A percentile compares a stretch with the other conserved stretches of the same genome.
Conservation (phyloP, 2,888 invertebrate genomes). For the Leucophora obtusa region DNA sequence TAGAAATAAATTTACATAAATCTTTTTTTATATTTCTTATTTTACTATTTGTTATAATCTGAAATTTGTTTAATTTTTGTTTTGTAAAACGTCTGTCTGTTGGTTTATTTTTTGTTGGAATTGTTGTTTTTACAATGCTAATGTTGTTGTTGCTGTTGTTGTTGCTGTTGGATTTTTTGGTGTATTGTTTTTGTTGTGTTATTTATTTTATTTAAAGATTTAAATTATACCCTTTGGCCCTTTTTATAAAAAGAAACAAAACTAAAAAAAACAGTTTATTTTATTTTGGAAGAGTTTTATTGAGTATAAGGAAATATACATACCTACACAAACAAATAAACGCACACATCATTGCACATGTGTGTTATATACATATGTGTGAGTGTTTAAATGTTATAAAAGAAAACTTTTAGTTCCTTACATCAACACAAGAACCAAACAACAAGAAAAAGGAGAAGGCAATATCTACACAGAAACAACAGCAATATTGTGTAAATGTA, state of each 20-base stretch:
- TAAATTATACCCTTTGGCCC: slow-evolving; percentile 63
- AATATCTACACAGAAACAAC: neutral
- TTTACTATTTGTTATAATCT: slow-evolving; percentile 1
- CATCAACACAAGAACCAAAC: slow-evolving; percentile 4
- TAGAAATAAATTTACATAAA: neutral
- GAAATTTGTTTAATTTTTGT: slow-evolving; percentile 1
- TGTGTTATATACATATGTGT: neutral
- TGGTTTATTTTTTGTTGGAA: slow-evolving; percentile 16
- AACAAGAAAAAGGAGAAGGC: neutral
- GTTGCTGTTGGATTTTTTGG: slow-evolving; percentile 11
- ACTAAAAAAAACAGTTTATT: slow-evolving; percentile 33
- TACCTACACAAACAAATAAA: slow-evolving; percentile 27
- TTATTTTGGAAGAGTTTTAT: slow-evolving; percentile 44
- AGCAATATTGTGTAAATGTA: slow-evolving; percentile 6
- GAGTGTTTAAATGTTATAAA: slow-evolving; percentile 46
- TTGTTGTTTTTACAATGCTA: slow-evolving; percentile 27
- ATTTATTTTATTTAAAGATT: slow-evolving; percentile 64
- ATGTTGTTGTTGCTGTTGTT: slow-evolving; percentile 16
- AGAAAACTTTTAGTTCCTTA: slow-evolving; percentile 64
- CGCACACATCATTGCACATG: slow-evolving; percentile 13
- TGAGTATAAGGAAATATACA: slow-evolving; percentile 36
- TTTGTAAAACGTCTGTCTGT: neutral
- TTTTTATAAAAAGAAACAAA: slow-evolving; percentile 33
- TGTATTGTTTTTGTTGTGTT: slow-evolving; percentile 51
- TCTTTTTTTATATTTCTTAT: slow-evolving; percentile 11